Evolutionary conservation across 2,888 invertebrate genomes (phyloP), one percentile per base, ranked within the genome.

Genomic region (Synanthedon andrenaeformis): DNA sequence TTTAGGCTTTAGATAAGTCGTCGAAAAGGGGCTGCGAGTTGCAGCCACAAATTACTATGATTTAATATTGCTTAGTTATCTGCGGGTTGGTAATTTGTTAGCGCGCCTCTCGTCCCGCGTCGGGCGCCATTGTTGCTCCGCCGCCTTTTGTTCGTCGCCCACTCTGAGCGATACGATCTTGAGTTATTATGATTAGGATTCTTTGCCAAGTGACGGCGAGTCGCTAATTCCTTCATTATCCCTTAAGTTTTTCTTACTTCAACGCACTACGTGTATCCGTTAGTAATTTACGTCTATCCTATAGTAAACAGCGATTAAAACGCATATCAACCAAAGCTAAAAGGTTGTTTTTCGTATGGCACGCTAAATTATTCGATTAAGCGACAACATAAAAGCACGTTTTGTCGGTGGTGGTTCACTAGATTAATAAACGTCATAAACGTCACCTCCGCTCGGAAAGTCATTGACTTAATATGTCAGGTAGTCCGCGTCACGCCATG

Each of bases 41-140:
- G 79, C 77, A 73, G 72, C 81, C 83, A 83, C 84, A 86, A 86
- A 87, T 86, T 86, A 83, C 82, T 85, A 83, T 85, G 86, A 87
- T 86, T 87, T 86, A 86, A 86, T 86, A 87, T 85, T 84, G 83
- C 84, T 82, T 84, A 86, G 85, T 85, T 87, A 87, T 87, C 86
- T 85, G 81, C 67, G 80, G 79, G 80, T 64, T 74, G 79, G 82
- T 84, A 85, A 86, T 87, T 87, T 86, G 86, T 86, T 83, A 82
- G 82, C 75, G 78, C 75, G 76, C 71, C 74, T 78, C 77, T 69
- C 70, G 71, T 73, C 72, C 76, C 79, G 72, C 73, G 79, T 70
- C 70, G 81, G 78, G 74, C 79, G 79, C 84, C 82, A 83, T 87
- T 86, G 86, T 87, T 83, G 77, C 75, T 71, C 67, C 69, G 66